A percentile compares a stretch with the other conserved stretches of the same genome.
Evolutionary conservation across 2,797 vertebrate genomes (phyloP).

Genomic region (Trachurus trachurus): DNA sequence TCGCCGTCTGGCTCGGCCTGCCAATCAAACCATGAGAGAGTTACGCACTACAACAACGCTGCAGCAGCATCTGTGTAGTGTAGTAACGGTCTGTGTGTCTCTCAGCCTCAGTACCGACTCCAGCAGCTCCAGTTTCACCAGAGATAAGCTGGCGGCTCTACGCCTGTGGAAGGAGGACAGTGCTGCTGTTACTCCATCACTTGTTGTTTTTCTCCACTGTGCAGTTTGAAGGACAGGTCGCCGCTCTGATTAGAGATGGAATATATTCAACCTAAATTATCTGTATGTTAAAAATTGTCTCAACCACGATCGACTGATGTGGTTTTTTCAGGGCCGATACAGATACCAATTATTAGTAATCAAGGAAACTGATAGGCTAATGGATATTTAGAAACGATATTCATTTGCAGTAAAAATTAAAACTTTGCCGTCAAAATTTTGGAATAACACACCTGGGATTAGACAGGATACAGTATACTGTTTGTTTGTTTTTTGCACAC

Average conservation of each 20-base stretch:
- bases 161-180: conserved; percentile 60
- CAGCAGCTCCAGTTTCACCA: conserved; percentile 50
- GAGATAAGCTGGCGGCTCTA: conserved; percentile 45
- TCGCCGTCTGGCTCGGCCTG: conserved; percentile 65
- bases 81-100: conserved; percentile 31
- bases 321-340: too few species aligned
- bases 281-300: not conserved
- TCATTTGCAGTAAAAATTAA: too few species aligned
- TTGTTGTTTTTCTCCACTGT: not conserved
- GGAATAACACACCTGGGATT: too few species aligned
- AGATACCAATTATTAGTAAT: too few species aligned
- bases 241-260: too few species aligned
- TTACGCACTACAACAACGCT: conserved; percentile 29
- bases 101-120: conserved; percentile 37
- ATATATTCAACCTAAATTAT: not conserved
- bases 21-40: conserved; percentile 75
- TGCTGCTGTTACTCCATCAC: conserved; percentile 2
- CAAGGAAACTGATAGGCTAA: too few species aligned
- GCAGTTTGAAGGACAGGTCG: not conserved
- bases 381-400: too few species aligned
- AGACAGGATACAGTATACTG: too few species aligned
- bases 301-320: too few species aligned
- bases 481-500: too few species aligned
- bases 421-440: too few species aligned
- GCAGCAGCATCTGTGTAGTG: conserved; percentile 59